Conservation (phyloP, 2,797 vertebrate genomes). For the Hoplostethus mediterraneus region DNA sequence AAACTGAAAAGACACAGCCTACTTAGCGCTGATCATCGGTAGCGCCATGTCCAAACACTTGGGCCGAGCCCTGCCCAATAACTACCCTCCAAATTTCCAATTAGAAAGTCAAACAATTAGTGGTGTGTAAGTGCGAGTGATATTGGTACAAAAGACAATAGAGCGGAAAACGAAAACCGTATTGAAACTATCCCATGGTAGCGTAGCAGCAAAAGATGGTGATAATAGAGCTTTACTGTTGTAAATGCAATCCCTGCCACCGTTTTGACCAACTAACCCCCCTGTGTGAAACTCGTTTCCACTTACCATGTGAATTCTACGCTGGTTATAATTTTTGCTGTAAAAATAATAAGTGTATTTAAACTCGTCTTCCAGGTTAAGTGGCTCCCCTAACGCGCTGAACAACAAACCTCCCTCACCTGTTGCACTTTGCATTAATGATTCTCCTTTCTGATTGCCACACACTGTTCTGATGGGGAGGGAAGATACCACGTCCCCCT, state of each 20-base stretch:
- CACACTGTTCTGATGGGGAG: not conserved
- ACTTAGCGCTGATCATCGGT: too few relatives aligned
- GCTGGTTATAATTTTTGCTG: slow-evolving; percentile 10
- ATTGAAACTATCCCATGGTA: too few relatives aligned
- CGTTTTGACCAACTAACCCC: not conserved
- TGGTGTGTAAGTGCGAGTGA: too few relatives aligned
- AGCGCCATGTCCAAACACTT: too few relatives aligned
- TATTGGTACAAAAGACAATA: too few relatives aligned
- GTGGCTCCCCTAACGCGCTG: slow-evolving; percentile 4
- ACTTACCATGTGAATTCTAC: slow-evolving; percentile 49
- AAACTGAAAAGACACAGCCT: too few relatives aligned
- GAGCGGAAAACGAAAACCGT: too few relatives aligned
- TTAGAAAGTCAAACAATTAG: too few relatives aligned
- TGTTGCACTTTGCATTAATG: slow-evolving; percentile 39
- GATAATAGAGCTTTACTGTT: too few relatives aligned
- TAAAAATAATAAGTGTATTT: not conserved
- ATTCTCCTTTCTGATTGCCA: slow-evolving; percentile 39
- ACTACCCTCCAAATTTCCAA: too few relatives aligned
- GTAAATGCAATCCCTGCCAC: not conserved
- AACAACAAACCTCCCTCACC: slow-evolving; percentile 48
- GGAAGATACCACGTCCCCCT: slow-evolving; percentile 52
- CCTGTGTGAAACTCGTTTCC: not conserved
- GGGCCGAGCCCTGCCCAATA: too few relatives aligned
- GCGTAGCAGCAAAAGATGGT: too few relatives aligned
- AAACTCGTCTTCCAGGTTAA: slow-evolving; percentile 15